A percentile compares a stretch with the other conserved stretches of the same genome.
phyloP scores from a whole-genome alignment of 1,140 invertebrate species.

The Drosophila malerkotliana region DNA sequence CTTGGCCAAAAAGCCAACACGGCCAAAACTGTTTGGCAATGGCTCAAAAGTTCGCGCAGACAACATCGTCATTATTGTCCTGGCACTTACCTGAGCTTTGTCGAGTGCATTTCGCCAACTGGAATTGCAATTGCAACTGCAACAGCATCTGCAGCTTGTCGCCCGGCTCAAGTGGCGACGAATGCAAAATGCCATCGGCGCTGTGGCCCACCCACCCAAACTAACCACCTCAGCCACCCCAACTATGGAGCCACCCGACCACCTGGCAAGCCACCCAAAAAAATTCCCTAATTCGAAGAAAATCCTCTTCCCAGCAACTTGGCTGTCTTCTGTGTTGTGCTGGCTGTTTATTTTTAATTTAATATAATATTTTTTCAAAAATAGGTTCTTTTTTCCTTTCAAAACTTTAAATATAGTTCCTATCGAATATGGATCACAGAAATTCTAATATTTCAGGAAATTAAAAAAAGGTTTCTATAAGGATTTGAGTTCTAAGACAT shows the following conservation, averaged over 20 bases:
- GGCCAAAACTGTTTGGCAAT: slow-evolving; percentile 12
- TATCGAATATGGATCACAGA: too few species aligned
- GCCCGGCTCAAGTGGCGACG: slow-evolving; percentile 47
- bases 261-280: neutral
- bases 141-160: slow-evolving; percentile 51
- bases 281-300: neutral
- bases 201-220: slow-evolving; percentile 15
- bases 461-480: too few species aligned
- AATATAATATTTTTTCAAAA: too few species aligned
- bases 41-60: slow-evolving; percentile 24
- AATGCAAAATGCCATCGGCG: slow-evolving; percentile 61
- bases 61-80: slow-evolving; percentile 64
- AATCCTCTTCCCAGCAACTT: neutral
- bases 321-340: neutral
- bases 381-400: neutral
- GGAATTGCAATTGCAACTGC: slow-evolving; percentile 35
- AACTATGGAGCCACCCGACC: neutral
- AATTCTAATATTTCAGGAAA: too few species aligned
- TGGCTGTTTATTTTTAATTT: neutral
- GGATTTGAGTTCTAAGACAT: too few species aligned
- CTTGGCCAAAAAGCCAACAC: neutral
- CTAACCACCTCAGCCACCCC: neutral
- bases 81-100: slow-evolving; percentile 50
- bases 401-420: neutral
- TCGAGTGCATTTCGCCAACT: slow-evolving; percentile 38